Evolutionary conservation across 2,113 vertebrate species (phyloP).

Genomic region (Stigmatopora argus): DNA sequence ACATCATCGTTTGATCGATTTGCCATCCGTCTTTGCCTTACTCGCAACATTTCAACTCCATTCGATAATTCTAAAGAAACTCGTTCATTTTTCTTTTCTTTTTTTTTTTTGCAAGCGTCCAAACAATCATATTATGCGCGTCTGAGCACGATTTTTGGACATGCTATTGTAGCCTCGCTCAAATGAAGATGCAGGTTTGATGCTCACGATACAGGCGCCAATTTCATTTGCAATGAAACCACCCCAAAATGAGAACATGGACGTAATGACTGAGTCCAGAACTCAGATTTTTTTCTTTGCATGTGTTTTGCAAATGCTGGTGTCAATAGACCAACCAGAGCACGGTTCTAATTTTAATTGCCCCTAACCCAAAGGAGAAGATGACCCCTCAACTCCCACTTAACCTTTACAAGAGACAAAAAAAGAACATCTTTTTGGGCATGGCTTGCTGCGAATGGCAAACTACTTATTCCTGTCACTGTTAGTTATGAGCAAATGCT

Average conservation of each 20-base stretch:
- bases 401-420: slow-evolving; percentile 58
- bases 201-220: slow-evolving; percentile 18
- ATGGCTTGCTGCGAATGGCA: slow-evolving; percentile 74
- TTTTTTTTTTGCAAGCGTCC: slow-evolving; percentile 63
- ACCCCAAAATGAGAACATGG: slow-evolving; percentile 7
- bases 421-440: slow-evolving; percentile 62
- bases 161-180: slow-evolving; percentile 5
- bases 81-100: slow-evolving; percentile 13
- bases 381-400: neutral
- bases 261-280: slow-evolving; percentile 38
- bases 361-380: slow-evolving; percentile 5
- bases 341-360: slow-evolving; percentile 60
- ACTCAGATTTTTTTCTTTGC: slow-evolving; percentile 61
- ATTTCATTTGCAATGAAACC: slow-evolving; percentile 11
- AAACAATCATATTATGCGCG: slow-evolving; percentile 69
- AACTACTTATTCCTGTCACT: slow-evolving; percentile 66
- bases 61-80: neutral
- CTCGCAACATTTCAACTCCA: slow-evolving; percentile 39
- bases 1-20: slow-evolving; percentile 20
- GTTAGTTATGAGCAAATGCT: slow-evolving; percentile 70
- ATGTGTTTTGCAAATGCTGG: slow-evolving; percentile 70
- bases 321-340: slow-evolving; percentile 56
- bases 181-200: slow-evolving; percentile 31
- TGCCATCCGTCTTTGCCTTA: slow-evolving; percentile 59
- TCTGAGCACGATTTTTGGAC: slow-evolving; percentile 27